Evolutionary conservation across 2,888 invertebrate species (phyloP).

Genomic region (Cephus runcator): DNA sequence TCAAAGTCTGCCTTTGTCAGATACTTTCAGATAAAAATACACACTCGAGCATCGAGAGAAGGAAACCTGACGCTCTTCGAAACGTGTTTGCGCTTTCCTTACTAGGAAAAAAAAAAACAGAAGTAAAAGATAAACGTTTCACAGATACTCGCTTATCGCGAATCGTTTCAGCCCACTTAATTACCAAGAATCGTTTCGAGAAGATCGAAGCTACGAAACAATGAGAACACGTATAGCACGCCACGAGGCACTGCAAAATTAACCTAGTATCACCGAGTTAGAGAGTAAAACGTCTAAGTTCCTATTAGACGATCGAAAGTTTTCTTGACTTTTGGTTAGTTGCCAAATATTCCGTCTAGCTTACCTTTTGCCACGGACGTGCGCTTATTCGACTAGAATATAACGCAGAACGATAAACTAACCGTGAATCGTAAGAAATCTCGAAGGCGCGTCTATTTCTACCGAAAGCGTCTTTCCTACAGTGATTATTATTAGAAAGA

Average conservation of each 20-base stretch:
- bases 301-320: background rate
- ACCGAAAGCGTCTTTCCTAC: background rate
- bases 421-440: background rate
- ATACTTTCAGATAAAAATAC: background rate
- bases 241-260: background rate
- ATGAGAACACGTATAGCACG: background rate
- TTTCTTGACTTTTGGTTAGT: background rate
- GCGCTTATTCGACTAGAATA: background rate
- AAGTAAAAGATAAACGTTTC: background rate
- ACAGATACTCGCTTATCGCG: background rate
- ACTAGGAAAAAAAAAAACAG: background rate
- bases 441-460: background rate
- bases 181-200: background rate
- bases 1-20: background rate
- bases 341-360: background rate
- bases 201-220: background rate
- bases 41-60: background rate
- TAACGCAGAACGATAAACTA: background rate
- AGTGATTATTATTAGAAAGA: background rate
- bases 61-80: background rate
- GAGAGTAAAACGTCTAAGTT: background rate
- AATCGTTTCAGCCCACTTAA: background rate
- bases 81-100: background rate
- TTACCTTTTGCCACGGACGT: background rate
- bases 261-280: background rate